These are phyloP conservation scores for Onychomys arenicola DNA, from an alignment of 2,797 vertebrate genomes.

Conservation along the genomic window DNA sequence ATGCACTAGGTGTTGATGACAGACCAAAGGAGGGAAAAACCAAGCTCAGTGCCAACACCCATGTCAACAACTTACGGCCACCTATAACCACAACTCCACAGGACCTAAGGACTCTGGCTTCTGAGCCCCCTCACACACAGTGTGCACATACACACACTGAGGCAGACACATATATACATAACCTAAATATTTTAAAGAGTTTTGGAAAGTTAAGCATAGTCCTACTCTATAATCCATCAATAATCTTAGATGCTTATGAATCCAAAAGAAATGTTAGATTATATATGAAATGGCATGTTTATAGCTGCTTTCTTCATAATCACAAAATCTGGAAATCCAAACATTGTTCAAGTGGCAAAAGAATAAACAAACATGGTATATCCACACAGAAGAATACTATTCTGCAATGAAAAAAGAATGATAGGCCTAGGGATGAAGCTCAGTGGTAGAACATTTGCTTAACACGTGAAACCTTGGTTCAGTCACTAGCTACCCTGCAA, in stretches of 20 bases:
- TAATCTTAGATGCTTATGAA: constrained; percentile 34
- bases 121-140: neutral
- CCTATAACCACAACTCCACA: neutral
- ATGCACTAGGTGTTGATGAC: neutral
- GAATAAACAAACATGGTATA: neutral
- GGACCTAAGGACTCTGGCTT: neutral
- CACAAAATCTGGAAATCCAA: neutral
- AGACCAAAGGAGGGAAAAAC: neutral
- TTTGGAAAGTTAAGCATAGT: constrained; percentile 3
- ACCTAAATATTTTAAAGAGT: neutral
- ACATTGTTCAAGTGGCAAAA: neutral
- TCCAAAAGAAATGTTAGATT: constrained; percentile 30
- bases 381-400: neutral
- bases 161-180: neutral
- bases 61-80: neutral
- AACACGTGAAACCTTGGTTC: neutral
- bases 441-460: neutral
- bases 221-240: neutral
- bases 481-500: neutral
- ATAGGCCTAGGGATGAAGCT: neutral
- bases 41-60: neutral
- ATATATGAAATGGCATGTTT: neutral
- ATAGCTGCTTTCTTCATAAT: constrained; percentile 4
- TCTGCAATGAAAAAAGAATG: neutral
- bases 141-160: neutral